A percentile compares a stretch with the other conserved stretches of the same genome.
phyloP scores from a whole-genome alignment of 2,888 invertebrate species.

The Ryuthela nishihirai region DNA sequence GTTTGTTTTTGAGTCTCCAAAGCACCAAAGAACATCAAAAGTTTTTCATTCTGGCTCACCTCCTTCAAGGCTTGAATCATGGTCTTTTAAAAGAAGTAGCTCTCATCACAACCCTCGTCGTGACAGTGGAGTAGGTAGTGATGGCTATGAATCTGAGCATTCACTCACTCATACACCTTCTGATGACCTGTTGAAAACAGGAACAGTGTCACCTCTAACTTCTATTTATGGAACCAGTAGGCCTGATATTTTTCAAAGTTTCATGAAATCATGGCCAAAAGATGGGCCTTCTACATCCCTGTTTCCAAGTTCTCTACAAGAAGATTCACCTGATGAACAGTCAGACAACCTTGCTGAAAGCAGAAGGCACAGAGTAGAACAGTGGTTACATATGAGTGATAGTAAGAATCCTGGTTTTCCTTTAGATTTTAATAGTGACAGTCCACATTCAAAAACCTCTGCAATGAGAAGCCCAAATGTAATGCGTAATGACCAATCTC shows the following conservation, averaged over 20 bases:
- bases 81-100: slow-evolving; percentile 15
- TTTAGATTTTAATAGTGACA: slow-evolving; percentile 11
- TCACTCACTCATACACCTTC: slow-evolving; percentile 25
- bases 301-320: slow-evolving; percentile 15
- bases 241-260: slow-evolving; percentile 21
- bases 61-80: slow-evolving; percentile 18
- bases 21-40: slow-evolving; percentile 12
- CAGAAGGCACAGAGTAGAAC: slow-evolving; percentile 40
- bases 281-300: slow-evolving; percentile 19
- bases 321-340: slow-evolving; percentile 17
- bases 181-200: slow-evolving; percentile 25
- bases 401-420: slow-evolving; percentile 12
- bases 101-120: slow-evolving; percentile 20
- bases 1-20: slow-evolving; percentile 30
- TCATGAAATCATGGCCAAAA: slow-evolving; percentile 31
- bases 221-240: slow-evolving; percentile 13
- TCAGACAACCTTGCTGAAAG: slow-evolving; percentile 26
- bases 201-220: slow-evolving; percentile 26
- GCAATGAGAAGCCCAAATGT: slow-evolving; percentile 17
- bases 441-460: slow-evolving; percentile 1
- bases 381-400: slow-evolving; percentile 39
- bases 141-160: slow-evolving; percentile 35
- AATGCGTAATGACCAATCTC: slow-evolving; percentile 14
- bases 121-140: slow-evolving; percentile 38
- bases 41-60: slow-evolving; percentile 9